A percentile compares a stretch with the other conserved stretches of the same genome.
phyloP scores from a whole-genome alignment of 37 sponge, comb jelly and placozoan species.

The Halichondria panicea region DNA sequence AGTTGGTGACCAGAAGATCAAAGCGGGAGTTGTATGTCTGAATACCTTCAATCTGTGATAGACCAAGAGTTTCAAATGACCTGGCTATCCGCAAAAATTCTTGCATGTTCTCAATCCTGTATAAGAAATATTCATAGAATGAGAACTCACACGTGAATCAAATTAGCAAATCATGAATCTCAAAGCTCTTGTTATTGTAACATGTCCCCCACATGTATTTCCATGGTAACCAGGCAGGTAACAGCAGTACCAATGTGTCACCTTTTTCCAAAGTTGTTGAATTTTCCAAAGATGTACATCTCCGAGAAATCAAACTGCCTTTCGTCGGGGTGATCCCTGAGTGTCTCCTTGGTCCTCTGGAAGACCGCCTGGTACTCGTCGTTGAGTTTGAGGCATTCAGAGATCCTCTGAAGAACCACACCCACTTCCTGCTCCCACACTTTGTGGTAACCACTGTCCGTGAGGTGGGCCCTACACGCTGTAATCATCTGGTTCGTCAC shows the following conservation, averaged over 20 bases:
- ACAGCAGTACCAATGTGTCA: too few relatives aligned
- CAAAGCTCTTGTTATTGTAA: too few relatives aligned
- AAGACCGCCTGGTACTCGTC: slow-evolving; percentile 94
- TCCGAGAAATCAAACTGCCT: slow-evolving; percentile 97
- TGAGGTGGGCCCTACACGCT: slow-evolving; percentile 91
- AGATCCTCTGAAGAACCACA: slow-evolving; percentile 73
- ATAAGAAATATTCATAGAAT: neutral
- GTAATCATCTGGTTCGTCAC: slow-evolving; percentile 99
- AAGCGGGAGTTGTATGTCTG: slow-evolving; percentile 75
- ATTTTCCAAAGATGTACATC: slow-evolving; percentile 99
- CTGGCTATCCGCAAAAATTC: slow-evolving; percentile 68
- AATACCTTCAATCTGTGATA: slow-evolving; percentile 93
- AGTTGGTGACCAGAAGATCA: slow-evolving; percentile 57
- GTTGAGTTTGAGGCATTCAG: slow-evolving; percentile 84
- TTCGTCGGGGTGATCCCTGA: slow-evolving; percentile 87
- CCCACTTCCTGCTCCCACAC: slow-evolving; percentile 92
- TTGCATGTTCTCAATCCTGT: slow-evolving; percentile 73
- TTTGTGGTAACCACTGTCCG: slow-evolving; percentile 80
- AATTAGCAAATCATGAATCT: too few relatives aligned
- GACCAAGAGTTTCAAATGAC: slow-evolving; percentile 72
- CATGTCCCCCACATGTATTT: too few relatives aligned
- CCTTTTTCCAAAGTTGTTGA: slow-evolving; percentile 90
- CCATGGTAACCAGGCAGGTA: too few relatives aligned
- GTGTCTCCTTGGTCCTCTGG: slow-evolving; percentile 86
- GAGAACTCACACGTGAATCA: too few relatives aligned